Conservation (phyloP, 1,140 invertebrate genomes). For the Macrobrachium nipponense region DNA sequence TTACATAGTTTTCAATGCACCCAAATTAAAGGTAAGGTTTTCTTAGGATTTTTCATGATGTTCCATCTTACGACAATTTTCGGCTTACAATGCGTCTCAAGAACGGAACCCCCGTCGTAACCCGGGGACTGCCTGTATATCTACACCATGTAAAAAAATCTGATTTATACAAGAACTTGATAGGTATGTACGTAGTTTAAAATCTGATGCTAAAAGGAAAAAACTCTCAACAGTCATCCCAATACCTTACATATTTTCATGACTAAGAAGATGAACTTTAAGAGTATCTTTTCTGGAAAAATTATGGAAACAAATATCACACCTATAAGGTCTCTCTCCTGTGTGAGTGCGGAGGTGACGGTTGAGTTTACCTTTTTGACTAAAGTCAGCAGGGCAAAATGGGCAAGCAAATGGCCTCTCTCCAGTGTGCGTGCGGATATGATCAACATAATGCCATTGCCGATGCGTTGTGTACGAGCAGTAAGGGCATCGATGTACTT, state of each 20-base stretch:
- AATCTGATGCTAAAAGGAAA: neutral
- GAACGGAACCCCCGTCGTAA: too few relatives aligned
- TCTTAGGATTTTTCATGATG: too few relatives aligned
- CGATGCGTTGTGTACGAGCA: conserved; percentile 45
- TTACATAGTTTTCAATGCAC: too few relatives aligned
- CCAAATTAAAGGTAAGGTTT: too few relatives aligned
- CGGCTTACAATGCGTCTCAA: too few relatives aligned
- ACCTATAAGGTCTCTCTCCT: conserved; percentile 6
- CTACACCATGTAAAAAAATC: too few relatives aligned
- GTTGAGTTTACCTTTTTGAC: conserved; percentile 9
- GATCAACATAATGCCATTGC: conserved; percentile 28
- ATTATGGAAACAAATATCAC: neutral
- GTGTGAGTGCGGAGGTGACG: conserved; percentile 22
- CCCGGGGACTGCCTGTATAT: too few relatives aligned
- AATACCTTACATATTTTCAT: neutral
- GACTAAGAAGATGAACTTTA: conserved; percentile 5
- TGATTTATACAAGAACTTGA: too few relatives aligned
- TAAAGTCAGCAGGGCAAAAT: conserved; percentile 33
- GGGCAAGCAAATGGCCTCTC: conserved; percentile 41
- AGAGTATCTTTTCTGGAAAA: conserved; percentile 9
- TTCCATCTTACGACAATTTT: too few relatives aligned
- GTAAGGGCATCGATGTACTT: conserved; percentile 47
- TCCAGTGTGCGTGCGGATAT: conserved; percentile 52
- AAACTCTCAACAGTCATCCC: neutral
- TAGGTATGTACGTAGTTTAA: too few relatives aligned